Percentiles rank a stretch among this genome's conserved stretches.
phyloP scores from a whole-genome alignment of 2,888 invertebrate species.

The Tachystola acroxantha region DNA sequence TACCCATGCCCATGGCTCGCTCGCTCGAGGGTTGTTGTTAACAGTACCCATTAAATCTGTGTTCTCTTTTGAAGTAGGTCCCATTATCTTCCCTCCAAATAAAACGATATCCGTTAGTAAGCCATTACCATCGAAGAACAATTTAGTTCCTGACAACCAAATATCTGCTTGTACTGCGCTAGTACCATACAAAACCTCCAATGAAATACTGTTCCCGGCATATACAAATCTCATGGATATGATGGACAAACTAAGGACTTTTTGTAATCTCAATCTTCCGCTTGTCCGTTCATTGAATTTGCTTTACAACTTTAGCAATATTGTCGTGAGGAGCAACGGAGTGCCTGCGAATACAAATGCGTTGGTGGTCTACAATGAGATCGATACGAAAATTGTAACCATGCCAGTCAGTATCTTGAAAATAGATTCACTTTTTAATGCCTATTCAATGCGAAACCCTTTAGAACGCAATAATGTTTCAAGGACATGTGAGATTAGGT shows the following conservation, averaged over 20 bases:
- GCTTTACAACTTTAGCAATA: conserved; percentile 2
- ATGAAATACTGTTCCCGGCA: neutral
- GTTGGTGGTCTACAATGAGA: neutral
- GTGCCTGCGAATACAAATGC: no score
- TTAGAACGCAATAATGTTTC: neutral
- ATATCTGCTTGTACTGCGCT: conserved; percentile 23
- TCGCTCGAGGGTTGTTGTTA: conserved; percentile 15
- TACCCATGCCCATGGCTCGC: neutral
- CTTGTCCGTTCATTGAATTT: conserved; percentile 4
- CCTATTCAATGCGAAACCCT: conserved; percentile 4
- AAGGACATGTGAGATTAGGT: neutral
- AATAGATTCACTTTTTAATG: conserved; percentile 9
- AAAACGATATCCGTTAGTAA: no score
- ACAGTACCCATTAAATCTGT: conserved; percentile 9
- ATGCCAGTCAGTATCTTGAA: conserved; percentile 6
- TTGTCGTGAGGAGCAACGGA: neutral
- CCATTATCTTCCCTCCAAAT: neutral
- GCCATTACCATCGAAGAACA: neutral
- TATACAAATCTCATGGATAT: neutral
- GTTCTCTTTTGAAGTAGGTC: conserved; percentile 7
- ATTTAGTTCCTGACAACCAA: neutral
- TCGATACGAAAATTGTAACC: neutral
- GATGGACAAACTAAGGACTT: conserved; percentile 4
- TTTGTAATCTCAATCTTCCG: conserved; percentile 1
- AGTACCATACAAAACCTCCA: conserved; percentile 16